phyloP scores from a whole-genome alignment of 2,888 invertebrate species.

The Thereva nobilitata region DNA sequence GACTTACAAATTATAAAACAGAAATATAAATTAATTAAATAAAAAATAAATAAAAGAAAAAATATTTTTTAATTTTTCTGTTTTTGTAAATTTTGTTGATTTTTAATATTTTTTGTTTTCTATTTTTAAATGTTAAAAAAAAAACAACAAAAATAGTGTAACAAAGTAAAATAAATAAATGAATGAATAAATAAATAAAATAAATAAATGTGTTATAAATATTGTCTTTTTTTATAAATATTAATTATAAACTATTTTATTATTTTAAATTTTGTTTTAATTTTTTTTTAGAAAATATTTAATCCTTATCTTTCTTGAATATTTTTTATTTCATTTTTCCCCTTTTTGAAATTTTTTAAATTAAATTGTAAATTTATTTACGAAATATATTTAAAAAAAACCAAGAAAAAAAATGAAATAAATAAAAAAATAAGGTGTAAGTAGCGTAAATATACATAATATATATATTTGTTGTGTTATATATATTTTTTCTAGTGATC shows the following conservation, averaged over 20 bases:
- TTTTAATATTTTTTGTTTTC: slow-evolving; percentile 17
- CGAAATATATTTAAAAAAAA: too few relatives aligned
- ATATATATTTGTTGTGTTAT: slow-evolving; percentile 9
- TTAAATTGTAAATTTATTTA: too few relatives aligned
- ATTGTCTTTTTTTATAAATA: slow-evolving; percentile 8
- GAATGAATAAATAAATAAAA: too few relatives aligned
- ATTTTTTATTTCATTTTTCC: too few relatives aligned
- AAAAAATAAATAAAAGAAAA: slow-evolving; percentile 11
- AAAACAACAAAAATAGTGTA: background rate
- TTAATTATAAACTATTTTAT: slow-evolving; percentile 24
- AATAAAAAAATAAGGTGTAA: slow-evolving; percentile 23
- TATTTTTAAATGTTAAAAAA: slow-evolving; percentile 28
- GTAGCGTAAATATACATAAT: background rate
- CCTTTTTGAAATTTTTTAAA: too few relatives aligned
- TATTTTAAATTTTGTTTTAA: slow-evolving; percentile 12
- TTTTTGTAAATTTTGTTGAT: too few relatives aligned
- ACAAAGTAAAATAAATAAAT: too few relatives aligned
- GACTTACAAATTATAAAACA: slow-evolving; percentile 29
- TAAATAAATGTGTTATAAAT: too few relatives aligned
- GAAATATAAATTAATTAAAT: slow-evolving; percentile 9
- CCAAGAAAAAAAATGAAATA: background rate
- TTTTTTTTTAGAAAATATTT: slow-evolving; percentile 6
- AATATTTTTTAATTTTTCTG: slow-evolving; percentile 7
- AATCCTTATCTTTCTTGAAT: too few relatives aligned
- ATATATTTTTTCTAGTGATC: slow-evolving; percentile 13